phyloP scores from a whole-genome alignment of 2,888 invertebrate genomes.

The Drosophila nigricruria region DNA sequence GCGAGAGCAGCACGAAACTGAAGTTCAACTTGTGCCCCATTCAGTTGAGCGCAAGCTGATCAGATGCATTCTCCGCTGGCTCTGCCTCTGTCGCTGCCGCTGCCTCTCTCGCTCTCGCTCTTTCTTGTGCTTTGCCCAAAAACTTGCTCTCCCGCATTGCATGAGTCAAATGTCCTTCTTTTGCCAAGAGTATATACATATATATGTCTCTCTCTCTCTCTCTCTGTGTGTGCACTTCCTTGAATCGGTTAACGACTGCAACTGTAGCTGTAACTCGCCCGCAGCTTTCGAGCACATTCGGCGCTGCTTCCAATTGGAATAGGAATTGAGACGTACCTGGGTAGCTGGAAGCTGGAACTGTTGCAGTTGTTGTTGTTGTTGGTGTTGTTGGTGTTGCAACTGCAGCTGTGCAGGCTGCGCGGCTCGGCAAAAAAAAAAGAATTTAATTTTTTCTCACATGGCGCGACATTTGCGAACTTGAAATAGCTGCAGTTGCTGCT shows the following conservation, averaged over 20 bases:
- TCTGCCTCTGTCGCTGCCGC: neutral
- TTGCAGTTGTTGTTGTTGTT: neutral
- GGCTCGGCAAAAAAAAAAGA: conserved; percentile 5
- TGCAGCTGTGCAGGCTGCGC: conserved; percentile 13
- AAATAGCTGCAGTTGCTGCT: conserved; percentile 12
- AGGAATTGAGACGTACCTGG: conserved; percentile 45
- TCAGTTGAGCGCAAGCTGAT: conserved; percentile 22
- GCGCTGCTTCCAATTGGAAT: conserved; percentile 11
- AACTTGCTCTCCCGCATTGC: conserved; percentile 43
- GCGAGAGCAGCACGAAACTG: conserved; percentile 5
- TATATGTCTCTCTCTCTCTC: neutral
- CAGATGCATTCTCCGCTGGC: conserved; percentile 32
- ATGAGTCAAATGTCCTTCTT: conserved; percentile 80
- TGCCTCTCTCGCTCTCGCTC: conserved; percentile 5
- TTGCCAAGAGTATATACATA: conserved; percentile 3
- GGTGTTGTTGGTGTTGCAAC: conserved; percentile 8
- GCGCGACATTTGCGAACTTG: conserved; percentile 41
- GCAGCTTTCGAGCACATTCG: conserved; percentile 31
- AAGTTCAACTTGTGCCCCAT: conserved; percentile 33
- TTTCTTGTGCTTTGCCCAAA: conserved; percentile 8
- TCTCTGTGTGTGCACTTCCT: conserved; percentile 39
- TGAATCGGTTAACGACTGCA: conserved; percentile 25
- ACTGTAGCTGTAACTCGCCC: neutral
- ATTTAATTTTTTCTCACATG: conserved; percentile 47
- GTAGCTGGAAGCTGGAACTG: conserved; percentile 17